Evolutionary conservation across 2,888 invertebrate species (phyloP), one percentile per base, ranked within the genome.

Genomic region (Ormyrus thymus): DNA sequence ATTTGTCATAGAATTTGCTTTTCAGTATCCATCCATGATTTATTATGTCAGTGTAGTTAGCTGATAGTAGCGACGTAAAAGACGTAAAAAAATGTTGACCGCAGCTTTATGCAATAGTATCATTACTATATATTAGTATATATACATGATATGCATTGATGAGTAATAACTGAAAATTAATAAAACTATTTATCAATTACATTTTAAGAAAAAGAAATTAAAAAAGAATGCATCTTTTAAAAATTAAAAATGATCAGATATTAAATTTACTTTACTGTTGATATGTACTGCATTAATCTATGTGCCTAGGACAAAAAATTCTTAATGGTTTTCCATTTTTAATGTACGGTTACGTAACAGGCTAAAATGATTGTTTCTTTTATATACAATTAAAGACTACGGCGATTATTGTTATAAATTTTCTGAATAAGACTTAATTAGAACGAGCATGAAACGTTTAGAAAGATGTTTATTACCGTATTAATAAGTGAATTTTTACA

Each of bases 71-170:
- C 66, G 8, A 55, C n/a, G 64, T 7, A 61, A 43, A 53, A 29
- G 43, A 45, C 45, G 15, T 29, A 43, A 7, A 65, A 46, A 68
- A 61, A 58, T 51, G 10, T 6, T 61, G 53, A 75, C 75, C 75
- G 46, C 68, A 75, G 29, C 45, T 68, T 75, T 75, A 75, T 53
- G 75, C 68, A 75, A 75, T 46, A 61, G 13, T 46, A 11, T 53
- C 61, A 10, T 10, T 50, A 29, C 29, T 29, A 29, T 29, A 29
- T 29, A 29, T 29, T 29, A 29, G 29, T 29, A 29, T 29, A 29
- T 29, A 29, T 68, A 45, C 10, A 61, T 29, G n/a, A 68, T 56
- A 15, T 61, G 61, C 53, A 61, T 29, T 53, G 66, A 66, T 68
- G 45, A 51, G 61, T 53, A 53, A 46, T 65, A n/a, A 46, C 7